Evolutionary conservation across 2,888 invertebrate genomes (phyloP).

Genomic region (Isotomurus palustris): DNA sequence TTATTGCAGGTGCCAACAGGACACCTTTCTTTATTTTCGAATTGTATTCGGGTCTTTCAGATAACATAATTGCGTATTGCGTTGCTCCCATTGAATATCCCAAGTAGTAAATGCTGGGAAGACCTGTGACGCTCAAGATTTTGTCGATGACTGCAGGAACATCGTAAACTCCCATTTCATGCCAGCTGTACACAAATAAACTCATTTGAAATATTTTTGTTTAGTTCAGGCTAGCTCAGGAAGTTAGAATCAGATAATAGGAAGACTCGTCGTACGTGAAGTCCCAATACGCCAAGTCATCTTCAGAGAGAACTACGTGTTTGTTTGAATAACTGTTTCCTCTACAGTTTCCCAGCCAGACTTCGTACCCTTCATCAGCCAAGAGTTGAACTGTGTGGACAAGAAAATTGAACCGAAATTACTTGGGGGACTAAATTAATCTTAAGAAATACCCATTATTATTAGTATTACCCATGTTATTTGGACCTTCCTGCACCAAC

Average conservation of each 20-base stretch:
- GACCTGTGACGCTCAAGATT: slow-evolving; percentile 1
- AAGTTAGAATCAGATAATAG: too few species aligned
- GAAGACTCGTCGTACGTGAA: slow-evolving; percentile 7
- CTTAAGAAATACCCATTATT: neutral
- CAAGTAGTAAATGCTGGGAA: slow-evolving; percentile 12
- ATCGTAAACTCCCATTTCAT: slow-evolving; percentile 19
- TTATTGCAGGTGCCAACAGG: slow-evolving; percentile 13
- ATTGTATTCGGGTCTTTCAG: slow-evolving; percentile 9
- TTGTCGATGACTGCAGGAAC: slow-evolving; percentile 8
- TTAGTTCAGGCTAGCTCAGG: neutral
- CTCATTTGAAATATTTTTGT: neutral
- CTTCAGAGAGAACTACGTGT: neutral
- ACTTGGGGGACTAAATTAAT: too few species aligned
- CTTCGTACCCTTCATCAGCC: neutral
- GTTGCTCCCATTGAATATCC: slow-evolving; percentile 20
- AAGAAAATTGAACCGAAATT: too few species aligned
- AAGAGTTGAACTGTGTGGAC: neutral
- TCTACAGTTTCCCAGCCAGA: neutral
- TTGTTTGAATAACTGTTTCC: neutral
- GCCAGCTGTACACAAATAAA: slow-evolving; percentile 10
- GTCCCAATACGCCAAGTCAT: slow-evolving; percentile 2
- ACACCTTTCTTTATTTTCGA: slow-evolving; percentile 3
- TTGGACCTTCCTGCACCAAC: neutral
- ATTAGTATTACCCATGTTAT: neutral
- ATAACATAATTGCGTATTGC: slow-evolving; percentile 1